Base-by-base conservation (phyloP, 1,140 invertebrate species). In the Nymphalis io region DNA sequence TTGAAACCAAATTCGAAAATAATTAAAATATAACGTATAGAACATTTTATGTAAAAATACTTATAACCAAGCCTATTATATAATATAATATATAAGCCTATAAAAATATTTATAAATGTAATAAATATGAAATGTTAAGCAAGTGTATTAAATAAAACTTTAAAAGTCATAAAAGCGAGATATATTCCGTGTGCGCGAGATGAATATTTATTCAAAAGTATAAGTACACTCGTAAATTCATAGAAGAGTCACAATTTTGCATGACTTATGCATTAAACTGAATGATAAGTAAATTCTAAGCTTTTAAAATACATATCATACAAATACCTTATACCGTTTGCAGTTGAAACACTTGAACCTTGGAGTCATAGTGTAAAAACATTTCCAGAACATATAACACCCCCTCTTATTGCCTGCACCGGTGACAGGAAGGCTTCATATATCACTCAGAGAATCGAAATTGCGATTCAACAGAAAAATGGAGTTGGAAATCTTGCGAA, bases 141-240 rank as follows among this genome's bases (percentile, higher is more conserved):
- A 53, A 53, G 18, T 21, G 20, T 21, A 21, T 27, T 55, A 55
- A 55, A 55, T 21, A 55, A 18, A 55, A 55, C 51, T 55, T 55
- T 15, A 55, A 55, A 55, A 27, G 51, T 27, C 51, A 55, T 55
- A 27, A 55, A 55, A 55, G 11, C n/a, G 51, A 55, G 21, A 55
- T 16, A 55, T 55, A 8, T 23, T 16, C 51, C 23, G 51, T 15
- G 15, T 55, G 23, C 51, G 23, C 23, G 51, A 55, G 21, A 27
- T 55, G 51, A 55, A 55, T 55, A 55, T 55, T 55, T 55, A 55
- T 55, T 55, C 23, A 27, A 55, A 55, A 55, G 51, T 27, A 55
- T 55, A 33, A 33, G 27, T 33, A 55, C 23, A 27, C 51, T 13
- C 23, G 10, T 55, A 27, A 6, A 55, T 55, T 55, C 51, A 27